Evolutionary conservation across 2,797 vertebrate genomes (phyloP), one percentile per base, ranked within the genome.

Genomic region (Aythya fuligula): DNA sequence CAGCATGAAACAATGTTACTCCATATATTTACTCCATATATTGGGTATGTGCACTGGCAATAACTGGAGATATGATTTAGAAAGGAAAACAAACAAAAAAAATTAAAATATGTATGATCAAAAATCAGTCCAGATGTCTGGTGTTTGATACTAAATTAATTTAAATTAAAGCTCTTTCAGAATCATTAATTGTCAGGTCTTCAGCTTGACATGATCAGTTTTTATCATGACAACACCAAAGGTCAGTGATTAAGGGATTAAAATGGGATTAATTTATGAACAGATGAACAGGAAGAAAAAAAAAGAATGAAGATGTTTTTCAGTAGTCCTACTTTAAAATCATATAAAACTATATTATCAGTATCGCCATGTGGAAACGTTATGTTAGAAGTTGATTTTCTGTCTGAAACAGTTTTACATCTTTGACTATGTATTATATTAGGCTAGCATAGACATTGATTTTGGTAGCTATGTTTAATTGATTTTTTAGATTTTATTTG

Each of bases 81-180:
- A 75, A 80, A 84, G 18, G 57, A 28, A n/a, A 32, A 39, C 41
- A 83, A 57, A 28, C 36, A 24, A 22, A 61, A 79, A 61, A 28
- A 39, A 24, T 3, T 62, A 28, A 73, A 91, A 87, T 51, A 4
- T 45, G 14, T 87, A 67, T 57, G 77, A 82, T 90, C 73, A 90
- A 93, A 79, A 4, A 65, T 89, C 85, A 67, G 6, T 67, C n/a
- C 65, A 73, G 45, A 56, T 82, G 65, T 7, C 27, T 82, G 24
- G 6, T 66, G 85, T 86, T 92, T 94, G 76, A 89, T 91, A 87
- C 22, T 73, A 89, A 92, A 90, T 93, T 87, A 78, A 86, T 95
- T 90, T 84, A 80, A 84, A 86, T 93, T 24, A 91, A 95, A 93
- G n/a, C 32, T 53, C 36, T 93, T 74, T 36, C 19, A 56, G 38